phyloP scores from a whole-genome alignment of 1,140 invertebrate genomes.

The Coelopa frigida region DNA sequence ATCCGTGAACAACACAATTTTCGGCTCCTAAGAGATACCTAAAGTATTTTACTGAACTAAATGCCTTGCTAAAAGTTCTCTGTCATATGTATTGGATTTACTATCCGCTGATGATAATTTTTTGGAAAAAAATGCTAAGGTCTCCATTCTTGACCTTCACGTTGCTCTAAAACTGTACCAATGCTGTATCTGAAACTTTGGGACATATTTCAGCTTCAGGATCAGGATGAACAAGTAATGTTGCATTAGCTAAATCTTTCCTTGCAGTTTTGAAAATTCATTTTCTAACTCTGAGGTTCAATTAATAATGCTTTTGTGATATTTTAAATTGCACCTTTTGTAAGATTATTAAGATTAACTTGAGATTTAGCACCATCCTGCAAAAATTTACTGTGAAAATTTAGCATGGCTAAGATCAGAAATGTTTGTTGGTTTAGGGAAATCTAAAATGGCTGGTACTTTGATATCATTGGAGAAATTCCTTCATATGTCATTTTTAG shows the following conservation, averaged over 20 bases:
- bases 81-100: slow-evolving; percentile 35
- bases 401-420: slow-evolving; percentile 7
- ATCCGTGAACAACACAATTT: slow-evolving; percentile 37
- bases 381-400: slow-evolving; percentile 7
- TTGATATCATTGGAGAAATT: too few relatives aligned
- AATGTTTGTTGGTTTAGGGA: too few relatives aligned
- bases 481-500: too few relatives aligned
- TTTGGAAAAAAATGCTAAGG: slow-evolving; percentile 29
- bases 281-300: slow-evolving; percentile 18
- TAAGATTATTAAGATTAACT: not conserved
- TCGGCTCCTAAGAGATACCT: slow-evolving; percentile 30
- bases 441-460: too few relatives aligned
- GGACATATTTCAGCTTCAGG: not conserved
- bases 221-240: slow-evolving; percentile 7
- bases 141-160: slow-evolving; percentile 13
- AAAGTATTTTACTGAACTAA: slow-evolving; percentile 31
- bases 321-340: slow-evolving; percentile 10
- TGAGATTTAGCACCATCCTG: not conserved
- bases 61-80: slow-evolving; percentile 38
- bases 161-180: slow-evolving; percentile 20
- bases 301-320: slow-evolving; percentile 16
- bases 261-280: slow-evolving; percentile 25
- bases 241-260: slow-evolving; percentile 17
- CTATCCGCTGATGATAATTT: slow-evolving; percentile 17
- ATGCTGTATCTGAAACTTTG: slow-evolving; percentile 18